These are phyloP conservation scores for Chaenogobius annularis DNA, from an alignment of 2,113 vertebrate species.

Conservation along the genomic window DNA sequence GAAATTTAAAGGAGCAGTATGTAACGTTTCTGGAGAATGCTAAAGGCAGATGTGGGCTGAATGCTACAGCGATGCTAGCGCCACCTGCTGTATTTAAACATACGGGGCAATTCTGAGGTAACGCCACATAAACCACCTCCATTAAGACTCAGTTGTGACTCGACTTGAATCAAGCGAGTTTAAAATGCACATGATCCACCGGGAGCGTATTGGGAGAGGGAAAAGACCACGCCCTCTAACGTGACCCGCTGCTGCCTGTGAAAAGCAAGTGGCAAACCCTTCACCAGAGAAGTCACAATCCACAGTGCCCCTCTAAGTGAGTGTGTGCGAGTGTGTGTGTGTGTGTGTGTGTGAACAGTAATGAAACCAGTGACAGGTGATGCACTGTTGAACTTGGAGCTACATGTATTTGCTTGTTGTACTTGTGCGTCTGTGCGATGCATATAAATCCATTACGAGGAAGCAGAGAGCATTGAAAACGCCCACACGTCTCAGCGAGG, in stretches of 20 bases:
- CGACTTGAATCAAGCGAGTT: too few relatives aligned
- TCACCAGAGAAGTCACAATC: background rate
- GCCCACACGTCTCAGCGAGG: constrained; percentile 3
- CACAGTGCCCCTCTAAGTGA: background rate
- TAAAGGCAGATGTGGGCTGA: too few relatives aligned
- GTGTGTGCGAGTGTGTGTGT: background rate
- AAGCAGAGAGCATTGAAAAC: background rate
- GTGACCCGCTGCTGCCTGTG: too few relatives aligned
- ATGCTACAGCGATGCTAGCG: too few relatives aligned
- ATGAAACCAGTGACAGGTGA: background rate
- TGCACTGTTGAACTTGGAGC: background rate
- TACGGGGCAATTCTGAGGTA: too few relatives aligned
- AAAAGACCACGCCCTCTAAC: too few relatives aligned
- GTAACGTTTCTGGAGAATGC: background rate
- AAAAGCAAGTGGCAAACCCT: too few relatives aligned
- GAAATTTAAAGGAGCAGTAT: background rate
- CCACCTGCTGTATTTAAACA: too few relatives aligned
- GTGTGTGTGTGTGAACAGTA: background rate
- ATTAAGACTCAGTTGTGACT: too few relatives aligned
- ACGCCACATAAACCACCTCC: too few relatives aligned
- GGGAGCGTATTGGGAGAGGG: too few relatives aligned
- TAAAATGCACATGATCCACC: too few relatives aligned
- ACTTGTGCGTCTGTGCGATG: background rate
- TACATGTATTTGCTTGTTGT: background rate
- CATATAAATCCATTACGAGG: background rate